phyloP scores from a whole-genome alignment of 2,888 invertebrate species.

The Himalopsyche anomala region DNA sequence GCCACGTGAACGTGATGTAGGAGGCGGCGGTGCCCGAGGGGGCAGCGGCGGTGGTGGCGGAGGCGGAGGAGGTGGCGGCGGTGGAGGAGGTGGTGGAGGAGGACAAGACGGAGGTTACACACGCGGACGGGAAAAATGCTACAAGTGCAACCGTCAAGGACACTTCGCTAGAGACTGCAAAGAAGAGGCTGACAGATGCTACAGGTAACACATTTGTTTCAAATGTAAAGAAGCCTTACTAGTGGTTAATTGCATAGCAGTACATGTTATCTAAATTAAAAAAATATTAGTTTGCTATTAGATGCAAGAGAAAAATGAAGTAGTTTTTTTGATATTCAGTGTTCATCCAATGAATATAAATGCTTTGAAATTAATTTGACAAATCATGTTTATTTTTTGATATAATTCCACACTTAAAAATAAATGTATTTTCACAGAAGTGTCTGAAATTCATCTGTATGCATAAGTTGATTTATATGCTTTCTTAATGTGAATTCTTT shows the following conservation, averaged over 20 bases:
- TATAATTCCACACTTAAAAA: not conserved
- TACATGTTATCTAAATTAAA: too few species aligned
- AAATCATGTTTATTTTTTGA: not conserved
- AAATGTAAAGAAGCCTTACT: not conserved
- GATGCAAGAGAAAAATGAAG: too few species aligned
- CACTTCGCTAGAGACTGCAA: slow-evolving; percentile 96
- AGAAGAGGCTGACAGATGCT: slow-evolving; percentile 93
- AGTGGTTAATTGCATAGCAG: too few species aligned
- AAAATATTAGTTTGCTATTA: too few species aligned
- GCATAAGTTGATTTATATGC: not conserved
- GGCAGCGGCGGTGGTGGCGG: slow-evolving; percentile 71
- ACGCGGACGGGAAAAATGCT: slow-evolving; percentile 91
- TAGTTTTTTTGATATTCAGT: not conserved
- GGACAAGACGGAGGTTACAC: slow-evolving; percentile 73
- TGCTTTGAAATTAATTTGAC: not conserved
- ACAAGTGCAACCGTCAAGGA: slow-evolving; percentile 95
- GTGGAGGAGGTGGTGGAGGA: slow-evolving; percentile 71
- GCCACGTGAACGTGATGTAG: slow-evolving; percentile 73
- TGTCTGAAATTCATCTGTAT: not conserved
- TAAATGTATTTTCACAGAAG: not conserved
- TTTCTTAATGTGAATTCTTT: slow-evolving; percentile 19
- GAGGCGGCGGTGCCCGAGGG: slow-evolving; percentile 74
- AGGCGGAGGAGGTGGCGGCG: slow-evolving; percentile 72
- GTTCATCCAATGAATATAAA: not conserved
- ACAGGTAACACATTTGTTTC: slow-evolving; percentile 74